Evolutionary conservation across 2,888 invertebrate genomes (phyloP).

Genomic region (Caenorhabditis auriculariae): DNA sequence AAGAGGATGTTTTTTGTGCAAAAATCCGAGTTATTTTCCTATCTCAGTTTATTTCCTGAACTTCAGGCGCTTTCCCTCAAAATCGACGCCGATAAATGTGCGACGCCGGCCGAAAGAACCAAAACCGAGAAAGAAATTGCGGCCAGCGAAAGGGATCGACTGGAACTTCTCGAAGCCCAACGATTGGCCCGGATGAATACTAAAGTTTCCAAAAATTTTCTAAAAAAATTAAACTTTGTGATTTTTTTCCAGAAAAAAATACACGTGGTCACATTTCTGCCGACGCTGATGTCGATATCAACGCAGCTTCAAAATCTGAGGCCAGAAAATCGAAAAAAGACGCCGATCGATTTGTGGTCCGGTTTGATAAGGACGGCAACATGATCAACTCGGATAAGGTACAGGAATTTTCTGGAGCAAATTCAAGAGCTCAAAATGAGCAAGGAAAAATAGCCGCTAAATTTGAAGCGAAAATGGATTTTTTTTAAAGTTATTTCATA

Average conservation of each 20-base stretch:
- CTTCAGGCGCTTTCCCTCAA: conserved; percentile 39
- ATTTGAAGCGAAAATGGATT: too few species aligned
- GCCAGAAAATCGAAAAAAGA: conserved; percentile 17
- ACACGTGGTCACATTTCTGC: conserved; percentile 29
- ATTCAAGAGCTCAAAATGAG: too few species aligned
- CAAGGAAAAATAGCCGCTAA: too few species aligned
- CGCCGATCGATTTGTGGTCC: conserved; percentile 29
- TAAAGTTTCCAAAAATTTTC: conserved; percentile 2
- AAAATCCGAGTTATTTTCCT: too few species aligned
- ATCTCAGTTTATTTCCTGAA: too few species aligned
- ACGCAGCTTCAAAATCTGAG: conserved; percentile 24
- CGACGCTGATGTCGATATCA: conserved; percentile 34
- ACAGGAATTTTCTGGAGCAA: not conserved
- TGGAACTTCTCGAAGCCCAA: conserved; percentile 76
- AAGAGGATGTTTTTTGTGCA: too few species aligned
- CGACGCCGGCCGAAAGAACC: conserved; percentile 77
- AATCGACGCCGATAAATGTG: conserved; percentile 34
- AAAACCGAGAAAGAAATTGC: conserved; percentile 82
- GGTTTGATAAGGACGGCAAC: conserved; percentile 35
- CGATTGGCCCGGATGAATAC: conserved; percentile 76
- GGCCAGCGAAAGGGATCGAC: conserved; percentile 76
- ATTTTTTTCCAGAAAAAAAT: too few species aligned
- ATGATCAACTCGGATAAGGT: conserved; percentile 30
- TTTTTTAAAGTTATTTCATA: too few species aligned
- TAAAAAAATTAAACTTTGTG: not conserved